Percentiles rank a stretch among this genome's conserved stretches.
phyloP scores from a whole-genome alignment of 2,888 invertebrate genomes.

The Protophormia terraenovae region DNA sequence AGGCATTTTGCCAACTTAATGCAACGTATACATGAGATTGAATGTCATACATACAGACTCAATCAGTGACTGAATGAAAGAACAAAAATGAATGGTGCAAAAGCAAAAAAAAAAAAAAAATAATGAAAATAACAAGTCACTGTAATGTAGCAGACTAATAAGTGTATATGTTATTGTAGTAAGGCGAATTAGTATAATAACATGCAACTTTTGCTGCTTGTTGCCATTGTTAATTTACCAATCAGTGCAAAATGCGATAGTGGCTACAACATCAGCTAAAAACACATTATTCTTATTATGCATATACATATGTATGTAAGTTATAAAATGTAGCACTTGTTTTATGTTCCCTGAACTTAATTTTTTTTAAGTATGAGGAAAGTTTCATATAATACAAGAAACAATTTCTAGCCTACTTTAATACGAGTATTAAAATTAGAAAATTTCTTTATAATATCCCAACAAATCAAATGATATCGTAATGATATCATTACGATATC shows the following conservation, averaged over 20 bases:
- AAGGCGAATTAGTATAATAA: background rate
- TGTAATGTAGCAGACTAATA: background rate
- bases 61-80: background rate
- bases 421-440: too few relatives aligned
- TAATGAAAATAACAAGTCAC: background rate
- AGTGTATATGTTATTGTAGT: background rate
- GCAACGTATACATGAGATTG: background rate
- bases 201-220: slow-evolving; percentile 26
- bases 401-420: background rate
- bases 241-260: slow-evolving; percentile 14
- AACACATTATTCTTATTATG: background rate
- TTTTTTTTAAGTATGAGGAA: background rate
- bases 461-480: too few relatives aligned
- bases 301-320: background rate
- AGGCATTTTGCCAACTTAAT: slow-evolving; percentile 59
- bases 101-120: background rate
- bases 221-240: slow-evolving; percentile 24
- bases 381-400: background rate
- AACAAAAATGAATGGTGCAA: background rate
- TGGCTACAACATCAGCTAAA: background rate
- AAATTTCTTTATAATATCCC: too few relatives aligned
- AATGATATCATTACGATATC: too few relatives aligned
- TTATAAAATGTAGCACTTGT: background rate
- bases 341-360: background rate
- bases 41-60: slow-evolving; percentile 16